A percentile compares a stretch with the other conserved stretches of the same genome.
Evolutionary conservation across 2,888 invertebrate genomes (phyloP).

Genomic region (Nematopogon swammerdamellus): DNA sequence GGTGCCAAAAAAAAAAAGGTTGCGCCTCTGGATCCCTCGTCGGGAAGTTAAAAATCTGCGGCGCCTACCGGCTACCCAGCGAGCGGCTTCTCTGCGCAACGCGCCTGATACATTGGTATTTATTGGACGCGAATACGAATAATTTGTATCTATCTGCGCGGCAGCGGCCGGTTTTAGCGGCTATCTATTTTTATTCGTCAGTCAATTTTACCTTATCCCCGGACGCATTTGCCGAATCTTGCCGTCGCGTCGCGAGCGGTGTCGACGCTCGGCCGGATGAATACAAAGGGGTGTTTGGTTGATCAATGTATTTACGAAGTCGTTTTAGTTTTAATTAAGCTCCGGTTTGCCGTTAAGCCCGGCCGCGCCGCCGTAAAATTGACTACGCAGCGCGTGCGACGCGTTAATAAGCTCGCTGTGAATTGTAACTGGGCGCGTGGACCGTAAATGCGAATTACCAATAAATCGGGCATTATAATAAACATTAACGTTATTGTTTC

Average conservation of each 20-base stretch:
- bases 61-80: too few relatives aligned
- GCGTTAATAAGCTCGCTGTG: conserved; percentile 34
- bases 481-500: conserved; percentile 50
- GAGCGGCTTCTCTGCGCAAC: too few relatives aligned
- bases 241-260: too few relatives aligned
- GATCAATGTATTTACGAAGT: conserved; percentile 30
- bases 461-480: conserved; percentile 53
- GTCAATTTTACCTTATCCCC: too few relatives aligned
- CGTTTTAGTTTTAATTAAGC: conserved; percentile 51
- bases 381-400: conserved; percentile 26
- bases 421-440: conserved; percentile 30
- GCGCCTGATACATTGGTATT: too few relatives aligned
- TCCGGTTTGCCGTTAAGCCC: conserved; percentile 31
- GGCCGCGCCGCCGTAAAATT: conserved; percentile 36
- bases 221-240: too few relatives aligned
- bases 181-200: too few relatives aligned
- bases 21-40: not conserved
- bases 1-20: conserved; percentile 25
- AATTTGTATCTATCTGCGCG: too few relatives aligned
- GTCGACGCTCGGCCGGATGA: conserved; percentile 17
- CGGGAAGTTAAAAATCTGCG: not conserved
- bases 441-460: conserved; percentile 46
- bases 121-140: too few relatives aligned
- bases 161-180: too few relatives aligned
- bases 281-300: conserved; percentile 25